Conservation (phyloP, 2,888 invertebrate genomes). For the Carpatolechia fugitivella region DNA sequence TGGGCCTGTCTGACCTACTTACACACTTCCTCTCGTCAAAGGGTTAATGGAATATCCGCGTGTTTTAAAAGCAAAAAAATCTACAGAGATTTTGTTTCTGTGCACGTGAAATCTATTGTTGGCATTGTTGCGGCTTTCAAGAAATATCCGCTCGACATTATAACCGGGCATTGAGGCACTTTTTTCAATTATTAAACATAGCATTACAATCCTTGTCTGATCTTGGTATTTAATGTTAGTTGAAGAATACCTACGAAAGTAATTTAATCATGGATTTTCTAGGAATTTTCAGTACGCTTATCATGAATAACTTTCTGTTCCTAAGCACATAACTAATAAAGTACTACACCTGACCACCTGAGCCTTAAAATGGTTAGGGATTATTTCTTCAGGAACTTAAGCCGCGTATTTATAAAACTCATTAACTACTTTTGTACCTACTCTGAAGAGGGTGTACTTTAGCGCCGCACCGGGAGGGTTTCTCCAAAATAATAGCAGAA, state of each 20-base stretch:
- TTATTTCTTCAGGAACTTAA: neutral
- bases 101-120: slow-evolving; percentile 35
- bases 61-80: slow-evolving; percentile 49
- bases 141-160: slow-evolving; percentile 6
- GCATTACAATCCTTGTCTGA: neutral
- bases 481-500: slow-evolving; percentile 50
- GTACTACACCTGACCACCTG: too few relatives aligned
- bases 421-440: neutral
- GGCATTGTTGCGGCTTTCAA: slow-evolving; percentile 15
- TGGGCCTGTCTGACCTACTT: slow-evolving; percentile 65
- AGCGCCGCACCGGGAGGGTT: slow-evolving; percentile 32
- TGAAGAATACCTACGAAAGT: too few relatives aligned
- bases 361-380: too few relatives aligned
- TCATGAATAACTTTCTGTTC: too few relatives aligned
- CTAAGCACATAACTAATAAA: too few relatives aligned
- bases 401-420: slow-evolving; percentile 22
- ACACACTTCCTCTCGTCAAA: slow-evolving; percentile 74
- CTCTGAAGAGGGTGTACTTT: slow-evolving; percentile 18
- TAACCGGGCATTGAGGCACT: neutral
- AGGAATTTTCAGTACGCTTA: too few relatives aligned
- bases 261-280: too few relatives aligned
- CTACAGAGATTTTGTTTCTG: slow-evolving; percentile 41
- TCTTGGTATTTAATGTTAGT: too few relatives aligned
- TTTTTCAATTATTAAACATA: neutral
- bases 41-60: slow-evolving; percentile 72